These are phyloP conservation scores for Amphiduros pacificus DNA, from an alignment of 2,888 invertebrate genomes.

Conservation along the genomic window DNA sequence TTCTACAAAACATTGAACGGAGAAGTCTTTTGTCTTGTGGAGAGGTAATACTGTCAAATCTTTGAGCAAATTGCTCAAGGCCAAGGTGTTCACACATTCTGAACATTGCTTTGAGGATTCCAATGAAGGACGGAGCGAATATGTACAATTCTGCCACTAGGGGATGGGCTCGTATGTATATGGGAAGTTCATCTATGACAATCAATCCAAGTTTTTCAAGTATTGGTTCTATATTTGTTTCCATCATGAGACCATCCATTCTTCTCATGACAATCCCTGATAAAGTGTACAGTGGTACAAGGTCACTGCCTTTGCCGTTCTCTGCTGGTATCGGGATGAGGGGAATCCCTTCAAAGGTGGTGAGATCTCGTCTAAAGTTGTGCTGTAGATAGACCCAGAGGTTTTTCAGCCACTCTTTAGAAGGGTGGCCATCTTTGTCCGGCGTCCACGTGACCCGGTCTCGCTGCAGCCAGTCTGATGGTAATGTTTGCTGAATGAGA, in stretches of 20 bases:
- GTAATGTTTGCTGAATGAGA: conserved; percentile 28
- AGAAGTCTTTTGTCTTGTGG: conserved; percentile 24
- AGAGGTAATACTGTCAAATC: conserved; percentile 1
- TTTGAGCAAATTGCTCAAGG: not conserved
- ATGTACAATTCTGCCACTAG: conserved; percentile 24
- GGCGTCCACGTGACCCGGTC: conserved; percentile 28
- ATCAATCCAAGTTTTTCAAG: conserved; percentile 26
- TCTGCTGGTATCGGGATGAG: conserved; percentile 22
- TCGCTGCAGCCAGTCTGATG: conserved; percentile 24
- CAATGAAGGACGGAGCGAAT: conserved; percentile 29
- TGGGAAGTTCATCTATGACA: conserved; percentile 30
- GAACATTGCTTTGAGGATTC: conserved; percentile 24
- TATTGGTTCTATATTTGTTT: conserved; percentile 18
- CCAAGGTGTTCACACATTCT: conserved; percentile 10
- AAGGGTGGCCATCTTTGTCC: conserved; percentile 25
- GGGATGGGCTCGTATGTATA: conserved; percentile 29
- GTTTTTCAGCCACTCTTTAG: conserved; percentile 28
- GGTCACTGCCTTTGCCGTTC: conserved; percentile 9
- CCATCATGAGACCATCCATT: conserved; percentile 24
- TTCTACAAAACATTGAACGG: conserved; percentile 25
- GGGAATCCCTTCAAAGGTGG: conserved; percentile 28
- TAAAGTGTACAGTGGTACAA: conserved; percentile 22
- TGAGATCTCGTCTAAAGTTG: conserved; percentile 24
- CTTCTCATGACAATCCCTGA: conserved; percentile 20
- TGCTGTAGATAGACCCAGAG: conserved; percentile 30